Evolutionary conservation across 1,140 invertebrate genomes (phyloP).

Genomic region (Homarus americanus): DNA sequence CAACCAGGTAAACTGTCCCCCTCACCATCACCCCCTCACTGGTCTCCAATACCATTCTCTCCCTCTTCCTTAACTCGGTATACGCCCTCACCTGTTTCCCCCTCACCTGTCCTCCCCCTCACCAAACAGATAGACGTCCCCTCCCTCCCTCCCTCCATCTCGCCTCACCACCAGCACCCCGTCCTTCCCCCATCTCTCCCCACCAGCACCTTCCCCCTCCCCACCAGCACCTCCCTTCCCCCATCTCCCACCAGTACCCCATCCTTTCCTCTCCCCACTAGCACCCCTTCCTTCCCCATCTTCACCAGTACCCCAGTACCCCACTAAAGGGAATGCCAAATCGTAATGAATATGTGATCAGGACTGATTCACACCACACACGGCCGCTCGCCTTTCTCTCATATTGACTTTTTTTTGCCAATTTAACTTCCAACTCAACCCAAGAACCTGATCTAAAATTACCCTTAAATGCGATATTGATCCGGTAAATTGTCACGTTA

Average conservation of each 20-base stretch:
- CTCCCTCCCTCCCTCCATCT: neutral
- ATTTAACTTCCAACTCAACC: no score
- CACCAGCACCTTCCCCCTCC: neutral
- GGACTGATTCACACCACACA: constrained; percentile 23
- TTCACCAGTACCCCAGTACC: neutral
- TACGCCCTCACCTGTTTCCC: neutral
- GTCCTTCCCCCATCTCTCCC: neutral
- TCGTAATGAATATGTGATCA: constrained; percentile 49
- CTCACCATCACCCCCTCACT: neutral
- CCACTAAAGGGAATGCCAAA: constrained; percentile 35
- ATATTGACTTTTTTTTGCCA: no score
- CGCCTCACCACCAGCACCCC: neutral
- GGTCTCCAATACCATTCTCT: neutral
- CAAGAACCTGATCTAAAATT: no score
- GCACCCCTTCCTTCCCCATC: neutral
- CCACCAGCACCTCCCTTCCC: neutral
- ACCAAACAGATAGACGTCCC: no score
- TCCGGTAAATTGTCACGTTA: no score
- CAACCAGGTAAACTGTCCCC: neutral
- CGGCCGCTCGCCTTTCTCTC: neutral
- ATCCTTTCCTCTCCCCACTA: neutral
- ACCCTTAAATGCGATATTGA: no score
- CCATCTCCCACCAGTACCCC: neutral
- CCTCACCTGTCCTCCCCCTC: neutral
- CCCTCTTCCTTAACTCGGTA: neutral